These are phyloP conservation scores for Lepidocolaptes lacrymiger DNA, from an alignment of 2,797 vertebrate species.

Conservation along the genomic window DNA sequence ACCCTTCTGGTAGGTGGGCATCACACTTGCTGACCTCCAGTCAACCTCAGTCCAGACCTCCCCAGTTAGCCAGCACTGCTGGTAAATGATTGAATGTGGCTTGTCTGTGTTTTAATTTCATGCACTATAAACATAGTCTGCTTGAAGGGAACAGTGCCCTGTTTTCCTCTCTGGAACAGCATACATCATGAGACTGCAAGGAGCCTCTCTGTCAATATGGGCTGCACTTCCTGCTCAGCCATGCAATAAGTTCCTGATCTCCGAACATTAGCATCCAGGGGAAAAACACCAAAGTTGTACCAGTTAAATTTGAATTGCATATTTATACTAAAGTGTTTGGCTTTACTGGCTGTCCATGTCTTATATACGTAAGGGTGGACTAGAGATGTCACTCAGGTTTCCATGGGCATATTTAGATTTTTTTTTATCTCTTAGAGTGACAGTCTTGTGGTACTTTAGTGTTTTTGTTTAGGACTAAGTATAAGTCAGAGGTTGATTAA, in stretches of 20 bases:
- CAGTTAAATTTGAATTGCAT: not conserved
- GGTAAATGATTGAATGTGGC: not conserved
- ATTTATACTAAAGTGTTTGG: not conserved
- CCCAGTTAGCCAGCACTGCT: not conserved
- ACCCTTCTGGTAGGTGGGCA: not conserved
- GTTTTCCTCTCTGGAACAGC: not conserved
- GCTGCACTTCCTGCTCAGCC: not conserved
- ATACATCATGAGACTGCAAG: not conserved
- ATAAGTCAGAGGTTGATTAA: not conserved
- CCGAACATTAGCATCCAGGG: rapidly evolving
- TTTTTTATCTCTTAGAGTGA: not conserved
- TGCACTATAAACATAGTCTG: not conserved
- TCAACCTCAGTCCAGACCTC: not conserved
- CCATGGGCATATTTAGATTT: not conserved
- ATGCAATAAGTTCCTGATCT: not conserved
- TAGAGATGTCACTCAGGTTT: not conserved
- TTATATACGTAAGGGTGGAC: rapidly evolving
- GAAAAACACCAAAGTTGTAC: not conserved
- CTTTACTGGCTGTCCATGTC: not conserved
- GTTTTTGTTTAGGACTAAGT: not conserved
- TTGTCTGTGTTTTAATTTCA: not conserved
- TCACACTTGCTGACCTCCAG: not conserved
- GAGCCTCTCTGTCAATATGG: not conserved
- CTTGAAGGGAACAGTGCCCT: not conserved
- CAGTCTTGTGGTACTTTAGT: not conserved